phyloP scores from a whole-genome alignment of 30 jellyfish, hydroid and myxozoan species.

The Aurelia aurita region DNA sequence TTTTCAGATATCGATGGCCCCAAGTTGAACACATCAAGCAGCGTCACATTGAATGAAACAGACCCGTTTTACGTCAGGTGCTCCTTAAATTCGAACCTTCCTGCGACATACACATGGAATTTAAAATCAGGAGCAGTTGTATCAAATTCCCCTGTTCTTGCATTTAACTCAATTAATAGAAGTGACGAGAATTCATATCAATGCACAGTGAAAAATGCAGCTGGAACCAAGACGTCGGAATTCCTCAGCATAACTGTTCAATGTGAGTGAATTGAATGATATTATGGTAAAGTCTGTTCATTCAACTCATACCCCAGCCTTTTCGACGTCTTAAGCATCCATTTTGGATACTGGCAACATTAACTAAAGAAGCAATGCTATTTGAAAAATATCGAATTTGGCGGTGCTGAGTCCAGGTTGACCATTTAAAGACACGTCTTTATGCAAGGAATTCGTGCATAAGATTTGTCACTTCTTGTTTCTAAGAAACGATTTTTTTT shows the following conservation, averaged over 20 bases:
- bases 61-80: slow-evolving; percentile 21
- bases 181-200: slow-evolving; percentile 20
- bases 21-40: slow-evolving; percentile 6
- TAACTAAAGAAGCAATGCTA: no score
- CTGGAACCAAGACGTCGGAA: slow-evolving; percentile 15
- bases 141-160: not conserved
- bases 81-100: slow-evolving; percentile 12
- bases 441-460: no score
- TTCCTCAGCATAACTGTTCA: slow-evolving; percentile 20
- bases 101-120: slow-evolving; percentile 24
- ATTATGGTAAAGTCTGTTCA: no score
- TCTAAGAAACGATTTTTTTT: no score
- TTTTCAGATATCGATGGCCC: not conserved
- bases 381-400: no score
- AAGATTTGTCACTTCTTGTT: no score
- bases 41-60: slow-evolving; percentile 27
- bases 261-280: slow-evolving; percentile 23
- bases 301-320: no score
- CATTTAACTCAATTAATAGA: slow-evolving; percentile 13
- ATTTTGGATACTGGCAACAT: no score
- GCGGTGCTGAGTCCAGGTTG: no score
- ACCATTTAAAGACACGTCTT: no score
- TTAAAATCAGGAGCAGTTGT: not conserved
- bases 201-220: slow-evolving; percentile 42
- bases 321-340: no score